A percentile compares a stretch with the other conserved stretches of the same genome.
phyloP scores from a whole-genome alignment of 2,888 invertebrate species.

The Papilio elwesi region DNA sequence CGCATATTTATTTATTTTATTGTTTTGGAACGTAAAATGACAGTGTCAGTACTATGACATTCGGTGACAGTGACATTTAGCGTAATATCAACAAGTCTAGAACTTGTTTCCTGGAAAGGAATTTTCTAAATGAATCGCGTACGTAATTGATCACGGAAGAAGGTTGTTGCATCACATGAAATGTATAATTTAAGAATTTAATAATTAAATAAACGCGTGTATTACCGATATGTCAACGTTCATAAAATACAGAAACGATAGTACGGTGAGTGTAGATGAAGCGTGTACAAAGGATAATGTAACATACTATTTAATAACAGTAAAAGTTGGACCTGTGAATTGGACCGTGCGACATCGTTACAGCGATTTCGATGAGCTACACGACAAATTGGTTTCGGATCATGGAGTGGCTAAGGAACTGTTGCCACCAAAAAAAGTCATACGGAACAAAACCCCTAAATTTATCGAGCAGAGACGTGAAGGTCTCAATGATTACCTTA shows the following conservation, averaged over 20 bases:
- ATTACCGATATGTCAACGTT: slow-evolving; percentile 88
- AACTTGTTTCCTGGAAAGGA: slow-evolving; percentile 18
- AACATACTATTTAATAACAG: slow-evolving; percentile 89
- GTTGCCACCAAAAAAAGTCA: slow-evolving; percentile 96
- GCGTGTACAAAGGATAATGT: slow-evolving; percentile 86
- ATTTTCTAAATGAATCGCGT: slow-evolving; percentile 30
- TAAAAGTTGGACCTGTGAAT: slow-evolving; percentile 87
- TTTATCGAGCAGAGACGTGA: slow-evolving; percentile 91
- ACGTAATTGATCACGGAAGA: slow-evolving; percentile 27
- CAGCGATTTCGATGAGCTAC: slow-evolving; percentile 94
- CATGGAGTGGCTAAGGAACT: slow-evolving; percentile 93
- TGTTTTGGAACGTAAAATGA: background rate
- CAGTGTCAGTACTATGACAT: slow-evolving; percentile 11
- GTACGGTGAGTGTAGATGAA: slow-evolving; percentile 87
- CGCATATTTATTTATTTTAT: no score
- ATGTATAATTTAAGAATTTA: slow-evolving; percentile 25
- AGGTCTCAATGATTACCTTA: slow-evolving; percentile 92
- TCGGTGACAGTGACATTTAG: slow-evolving; percentile 24
- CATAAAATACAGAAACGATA: slow-evolving; percentile 87
- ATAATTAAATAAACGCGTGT: slow-evolving; percentile 7
- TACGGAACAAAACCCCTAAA: slow-evolving; percentile 94
- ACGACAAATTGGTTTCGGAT: slow-evolving; percentile 91
- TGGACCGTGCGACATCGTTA: slow-evolving; percentile 95
- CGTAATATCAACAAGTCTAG: slow-evolving; percentile 13
- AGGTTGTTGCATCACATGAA: slow-evolving; percentile 33